Conservation (phyloP, 1,140 invertebrate genomes). For the Procambarus virginalis region DNA sequence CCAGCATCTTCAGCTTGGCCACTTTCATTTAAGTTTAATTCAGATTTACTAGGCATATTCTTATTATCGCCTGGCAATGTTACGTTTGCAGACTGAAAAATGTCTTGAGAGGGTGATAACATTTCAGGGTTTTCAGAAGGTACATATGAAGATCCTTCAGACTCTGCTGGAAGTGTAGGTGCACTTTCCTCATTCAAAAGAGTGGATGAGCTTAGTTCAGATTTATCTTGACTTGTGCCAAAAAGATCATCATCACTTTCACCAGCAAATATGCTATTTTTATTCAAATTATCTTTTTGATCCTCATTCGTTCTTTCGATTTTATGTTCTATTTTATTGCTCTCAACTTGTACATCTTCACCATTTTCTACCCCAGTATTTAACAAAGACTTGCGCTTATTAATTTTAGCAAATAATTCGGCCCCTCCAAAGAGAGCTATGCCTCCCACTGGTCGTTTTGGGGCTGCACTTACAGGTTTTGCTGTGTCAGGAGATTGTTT, state of each 20-base stretch:
- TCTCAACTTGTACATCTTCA: neutral
- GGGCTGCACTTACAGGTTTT: neutral
- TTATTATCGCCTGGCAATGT: neutral
- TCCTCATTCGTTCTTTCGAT: neutral
- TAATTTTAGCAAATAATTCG: conserved; percentile 43
- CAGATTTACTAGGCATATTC: neutral
- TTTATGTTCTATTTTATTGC: too few species aligned
- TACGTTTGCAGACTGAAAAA: neutral
- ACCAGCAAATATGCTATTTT: conserved; percentile 26
- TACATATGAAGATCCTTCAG: neutral
- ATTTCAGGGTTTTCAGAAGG: neutral
- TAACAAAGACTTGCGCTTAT: conserved; percentile 3
- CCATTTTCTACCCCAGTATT: neutral
- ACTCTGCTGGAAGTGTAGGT: conserved; percentile 9
- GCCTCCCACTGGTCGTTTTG: conserved; percentile 47
- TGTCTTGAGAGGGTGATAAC: neutral
- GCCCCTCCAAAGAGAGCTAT: conserved; percentile 51
- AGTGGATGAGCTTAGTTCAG: neutral
- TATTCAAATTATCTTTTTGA: neutral
- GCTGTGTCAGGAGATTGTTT: neutral
- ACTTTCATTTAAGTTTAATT: neutral
- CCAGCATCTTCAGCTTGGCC: neutral
- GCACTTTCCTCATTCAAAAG: conserved; percentile 2
- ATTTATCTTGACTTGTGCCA: neutral
- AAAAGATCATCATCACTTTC: conserved; percentile 40